Evolutionary conservation across 2,888 invertebrate species (phyloP).

Genomic region (Chrysopilus asiliformis): DNA sequence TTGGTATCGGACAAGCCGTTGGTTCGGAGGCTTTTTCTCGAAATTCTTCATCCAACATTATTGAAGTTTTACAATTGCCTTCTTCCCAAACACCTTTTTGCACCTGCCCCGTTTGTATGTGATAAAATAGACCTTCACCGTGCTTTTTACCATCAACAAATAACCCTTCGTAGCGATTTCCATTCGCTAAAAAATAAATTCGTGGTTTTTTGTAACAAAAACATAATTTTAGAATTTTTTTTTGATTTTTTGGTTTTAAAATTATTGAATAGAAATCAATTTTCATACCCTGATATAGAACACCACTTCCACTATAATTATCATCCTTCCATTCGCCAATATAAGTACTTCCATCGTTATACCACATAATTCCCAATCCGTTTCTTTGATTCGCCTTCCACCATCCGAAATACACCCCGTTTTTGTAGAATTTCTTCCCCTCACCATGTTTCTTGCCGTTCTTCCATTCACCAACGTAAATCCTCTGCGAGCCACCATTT

Average conservation of each 20-base stretch:
- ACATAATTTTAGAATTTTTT: not conserved
- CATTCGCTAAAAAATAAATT: conserved; percentile 28
- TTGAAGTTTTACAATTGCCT: conserved; percentile 24
- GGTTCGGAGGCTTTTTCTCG: conserved; percentile 21
- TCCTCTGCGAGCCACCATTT: conserved; percentile 20
- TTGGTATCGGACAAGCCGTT: conserved; percentile 24
- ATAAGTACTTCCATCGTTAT: conserved; percentile 24
- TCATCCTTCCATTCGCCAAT: conserved; percentile 30
- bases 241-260: not conserved
- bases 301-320: conserved; percentile 27
- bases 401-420: conserved; percentile 28
- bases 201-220: no score
- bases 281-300: conserved; percentile 24
- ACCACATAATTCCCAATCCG: conserved; percentile 32
- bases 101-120: conserved; percentile 29
- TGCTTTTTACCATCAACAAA: conserved; percentile 29
- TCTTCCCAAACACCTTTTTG: conserved; percentile 33
- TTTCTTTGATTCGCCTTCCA: conserved; percentile 27
- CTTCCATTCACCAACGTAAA: conserved; percentile 29
- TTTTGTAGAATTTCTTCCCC: conserved; percentile 29
- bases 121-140: conserved; percentile 32
- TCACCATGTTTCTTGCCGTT: conserved; percentile 28
- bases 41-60: conserved; percentile 26
- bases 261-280: not conserved
- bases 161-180: conserved; percentile 31